These are phyloP conservation scores for Tylochromis polylepis DNA, from an alignment of 2,113 vertebrate genomes.

Conservation along the genomic window DNA sequence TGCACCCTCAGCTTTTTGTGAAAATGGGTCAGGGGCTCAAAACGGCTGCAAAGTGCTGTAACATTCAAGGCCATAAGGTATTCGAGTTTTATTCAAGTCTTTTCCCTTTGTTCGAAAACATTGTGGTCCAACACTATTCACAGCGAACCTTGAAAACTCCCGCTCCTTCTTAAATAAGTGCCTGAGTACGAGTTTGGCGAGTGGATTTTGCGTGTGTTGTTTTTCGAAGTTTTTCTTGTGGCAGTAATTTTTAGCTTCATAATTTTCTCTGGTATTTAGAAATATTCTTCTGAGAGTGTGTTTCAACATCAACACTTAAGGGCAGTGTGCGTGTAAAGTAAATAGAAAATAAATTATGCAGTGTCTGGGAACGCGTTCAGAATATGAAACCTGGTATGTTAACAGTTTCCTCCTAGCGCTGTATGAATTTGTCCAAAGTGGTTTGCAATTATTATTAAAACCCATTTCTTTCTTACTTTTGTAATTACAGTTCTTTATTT, in stretches of 20 bases:
- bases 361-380: not conserved
- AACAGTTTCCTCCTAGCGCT: not conserved
- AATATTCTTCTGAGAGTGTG: not conserved
- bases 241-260: not conserved
- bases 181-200: not conserved
- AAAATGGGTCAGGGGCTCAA: slow-evolving; percentile 6
- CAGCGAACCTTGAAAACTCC: not conserved
- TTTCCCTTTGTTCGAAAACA: not conserved
- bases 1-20: not conserved
- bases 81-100: not conserved
- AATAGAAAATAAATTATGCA: not conserved
- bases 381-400: not conserved
- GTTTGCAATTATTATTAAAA: not conserved
- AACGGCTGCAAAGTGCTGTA: not conserved
- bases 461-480: not conserved
- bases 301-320: slow-evolving; percentile 3
- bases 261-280: not conserved
- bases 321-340: not conserved
- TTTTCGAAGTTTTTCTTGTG: not conserved
- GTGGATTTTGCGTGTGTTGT: not conserved
- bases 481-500: not conserved
- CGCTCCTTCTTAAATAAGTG: not conserved
- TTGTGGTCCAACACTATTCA: not conserved
- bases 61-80: not conserved
- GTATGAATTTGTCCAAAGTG: not conserved